Evolutionary conservation across 2,113 vertebrate species (phyloP), one percentile per base, ranked within the genome.

Genomic region (Percopsis transmontana): DNA sequence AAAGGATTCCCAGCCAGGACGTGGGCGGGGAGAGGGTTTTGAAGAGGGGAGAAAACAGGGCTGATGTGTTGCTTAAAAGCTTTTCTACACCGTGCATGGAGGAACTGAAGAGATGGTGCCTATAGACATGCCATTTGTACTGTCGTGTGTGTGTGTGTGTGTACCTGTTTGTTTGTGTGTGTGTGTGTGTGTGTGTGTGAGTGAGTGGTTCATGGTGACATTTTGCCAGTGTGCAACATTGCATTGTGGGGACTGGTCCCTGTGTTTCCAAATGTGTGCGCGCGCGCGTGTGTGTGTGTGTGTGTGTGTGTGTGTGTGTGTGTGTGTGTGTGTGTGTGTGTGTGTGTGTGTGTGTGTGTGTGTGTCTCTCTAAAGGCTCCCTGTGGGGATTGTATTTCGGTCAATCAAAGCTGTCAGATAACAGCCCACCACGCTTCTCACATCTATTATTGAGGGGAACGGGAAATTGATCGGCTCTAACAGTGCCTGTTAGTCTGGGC

Each of bases 361-460:
- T 52, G 52, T 1, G 47, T n/a, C 70, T 57, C 54, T 72, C 52
- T 54, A 41, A 50, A 3, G 7, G 60, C 59, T 59, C 70, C 77
- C 82, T 59, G 54, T 76, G 73, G 83, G 82, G 72, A 87, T 88
- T 88, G 88, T 85, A 77, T 85, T 85, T 74, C 41, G 58, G 80
- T 81, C 70, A 60, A 77, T 79, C 74, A 83, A 72, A 70, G 81
- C 68, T 84, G 87, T 89, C 87, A 86, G 80, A 86, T 87, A 88
- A 85, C 80, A 80, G 66, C 73, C 75, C 79, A 47, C 66, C 57
- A 57, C 66, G 68, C 81, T 88, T 64, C 75, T 90, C 85, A 84
- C 82, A 91, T 90, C 86, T 85, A 89, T 92, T 92, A 91, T 91
- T 87, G 78, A 90, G 68, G 71, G 84, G 75, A 77, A 79, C 41